Base-by-base conservation (phyloP, 1,140 invertebrate genomes). In the Phocides pigmalion region DNA sequence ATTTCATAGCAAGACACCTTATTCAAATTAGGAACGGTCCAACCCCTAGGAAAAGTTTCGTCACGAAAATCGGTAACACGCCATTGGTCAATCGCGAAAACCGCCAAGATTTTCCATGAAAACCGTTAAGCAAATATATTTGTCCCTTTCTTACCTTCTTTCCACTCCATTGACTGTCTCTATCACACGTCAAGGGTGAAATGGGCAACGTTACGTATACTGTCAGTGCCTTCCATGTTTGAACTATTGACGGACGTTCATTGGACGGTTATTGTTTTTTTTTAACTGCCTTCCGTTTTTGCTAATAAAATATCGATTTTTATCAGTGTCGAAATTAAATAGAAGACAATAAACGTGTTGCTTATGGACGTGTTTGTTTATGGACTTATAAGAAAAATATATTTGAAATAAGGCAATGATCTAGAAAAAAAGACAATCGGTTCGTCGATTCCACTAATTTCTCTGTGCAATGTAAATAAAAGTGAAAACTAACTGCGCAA, bases 171-270 rank as follows among this genome's bases (percentile, higher is more conserved):
- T 8, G 15, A 0, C 62, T 69, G 51, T 35, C 83, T 81, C 79
- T 68, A 44, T 89, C 74, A 35, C 73, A 68, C 77, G 51, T 68
- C 70, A 75, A 78, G 84, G 83, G 74, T 82, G 70, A 67, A 72
- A 67, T 67, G 78, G 68, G 35, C 39, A 42, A 47, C 76, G 67
- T 64, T 69, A 70, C 64, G 62, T 64, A 63, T 68, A 54, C 72
- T 74, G 71, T 81, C 87, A 89, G 87, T 89, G 76, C 79, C 78
- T 85, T 85, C 74, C 56, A 71, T 72, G 83, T 82, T 76, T 69
- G 85, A 79, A 76, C 70, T 75, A 74, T 73, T 76, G 72, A 66
- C 84, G 80, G 84, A 87, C 87, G 87, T 59, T 58, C 51, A 73
- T 75, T 65, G 54, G 71, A 69, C 62, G 68, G 68, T 70, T 62